A percentile compares a stretch with the other conserved stretches of the same genome.
Evolutionary conservation across 2,888 invertebrate genomes (phyloP).

Genomic region (Gandaritis pyraliata): DNA sequence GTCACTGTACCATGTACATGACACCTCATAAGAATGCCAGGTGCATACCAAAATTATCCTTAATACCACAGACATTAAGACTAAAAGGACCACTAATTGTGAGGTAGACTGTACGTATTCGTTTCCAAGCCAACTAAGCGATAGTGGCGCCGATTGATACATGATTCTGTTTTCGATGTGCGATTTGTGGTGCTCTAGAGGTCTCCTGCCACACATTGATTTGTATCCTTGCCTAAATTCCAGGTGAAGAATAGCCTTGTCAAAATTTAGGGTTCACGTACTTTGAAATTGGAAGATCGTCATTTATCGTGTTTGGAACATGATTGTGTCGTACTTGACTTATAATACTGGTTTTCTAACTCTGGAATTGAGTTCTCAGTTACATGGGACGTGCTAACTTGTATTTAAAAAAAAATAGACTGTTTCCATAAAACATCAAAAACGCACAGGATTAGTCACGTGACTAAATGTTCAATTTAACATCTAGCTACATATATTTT

Average conservation of each 20-base stretch:
- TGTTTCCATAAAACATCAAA: too few relatives aligned
- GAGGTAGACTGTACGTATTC: constrained; percentile 37
- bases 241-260: constrained; percentile 28
- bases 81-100: not conserved
- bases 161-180: constrained; percentile 54
- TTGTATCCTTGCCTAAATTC: constrained; percentile 34
- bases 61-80: constrained; percentile 19
- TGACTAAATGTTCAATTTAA: too few relatives aligned
- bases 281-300: constrained; percentile 16
- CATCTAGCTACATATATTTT: too few relatives aligned
- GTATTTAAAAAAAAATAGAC: too few relatives aligned
- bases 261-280: constrained; percentile 22
- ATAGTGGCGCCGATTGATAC: constrained; percentile 52
- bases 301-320: constrained; percentile 6
- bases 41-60: constrained; percentile 8
- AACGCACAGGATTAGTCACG: too few relatives aligned
- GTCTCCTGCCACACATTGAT: constrained; percentile 39
- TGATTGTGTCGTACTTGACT: not conserved
- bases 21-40: not conserved
- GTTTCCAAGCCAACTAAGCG: constrained; percentile 40
- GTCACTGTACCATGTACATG: constrained; percentile 16
- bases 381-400: too few relatives aligned
- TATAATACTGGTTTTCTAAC: not conserved
- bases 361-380: not conserved
- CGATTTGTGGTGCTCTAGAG: constrained; percentile 38